Conservation (phyloP, 2,113 vertebrate species). For the Polyodon spathula region DNA sequence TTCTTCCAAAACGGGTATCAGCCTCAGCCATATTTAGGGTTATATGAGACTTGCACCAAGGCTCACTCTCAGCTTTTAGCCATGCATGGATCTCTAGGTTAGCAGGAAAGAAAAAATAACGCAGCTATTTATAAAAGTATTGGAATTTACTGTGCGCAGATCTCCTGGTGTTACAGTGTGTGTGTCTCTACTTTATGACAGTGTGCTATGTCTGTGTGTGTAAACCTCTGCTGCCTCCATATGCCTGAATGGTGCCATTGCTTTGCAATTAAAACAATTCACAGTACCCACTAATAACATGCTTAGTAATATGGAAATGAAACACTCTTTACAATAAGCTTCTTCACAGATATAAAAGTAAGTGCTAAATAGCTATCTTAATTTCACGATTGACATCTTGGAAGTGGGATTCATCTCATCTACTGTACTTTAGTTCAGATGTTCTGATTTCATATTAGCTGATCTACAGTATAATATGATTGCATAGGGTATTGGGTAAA, state of each 20-base stretch:
- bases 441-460: too few species aligned
- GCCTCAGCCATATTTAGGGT: conserved; percentile 38
- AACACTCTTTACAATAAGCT: too few species aligned
- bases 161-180: conserved; percentile 23
- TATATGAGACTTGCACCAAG: conserved; percentile 40
- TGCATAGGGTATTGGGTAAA: too few species aligned
- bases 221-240: conserved; percentile 44
- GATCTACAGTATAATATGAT: too few species aligned
- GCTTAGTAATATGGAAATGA: too few species aligned
- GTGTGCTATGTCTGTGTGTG: not conserved
- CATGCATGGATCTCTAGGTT: conserved; percentile 63
- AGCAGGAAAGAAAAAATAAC: conserved; percentile 67
- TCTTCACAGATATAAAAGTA: too few species aligned
- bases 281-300: too few species aligned
- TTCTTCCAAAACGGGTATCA: conserved; percentile 12
- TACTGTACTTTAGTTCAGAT: too few species aligned
- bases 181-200: conserved; percentile 2
- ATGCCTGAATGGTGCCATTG: conserved; percentile 8
- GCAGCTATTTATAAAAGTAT: conserved; percentile 78
- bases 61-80: conserved; percentile 47
- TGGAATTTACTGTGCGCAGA: conserved; percentile 55
- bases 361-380: too few species aligned
- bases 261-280: not conserved
- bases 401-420: too few species aligned
- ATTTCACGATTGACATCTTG: too few species aligned